These are phyloP conservation scores for Albula glossodonta DNA, from an alignment of 2,113 vertebrate genomes.

Conservation along the genomic window DNA sequence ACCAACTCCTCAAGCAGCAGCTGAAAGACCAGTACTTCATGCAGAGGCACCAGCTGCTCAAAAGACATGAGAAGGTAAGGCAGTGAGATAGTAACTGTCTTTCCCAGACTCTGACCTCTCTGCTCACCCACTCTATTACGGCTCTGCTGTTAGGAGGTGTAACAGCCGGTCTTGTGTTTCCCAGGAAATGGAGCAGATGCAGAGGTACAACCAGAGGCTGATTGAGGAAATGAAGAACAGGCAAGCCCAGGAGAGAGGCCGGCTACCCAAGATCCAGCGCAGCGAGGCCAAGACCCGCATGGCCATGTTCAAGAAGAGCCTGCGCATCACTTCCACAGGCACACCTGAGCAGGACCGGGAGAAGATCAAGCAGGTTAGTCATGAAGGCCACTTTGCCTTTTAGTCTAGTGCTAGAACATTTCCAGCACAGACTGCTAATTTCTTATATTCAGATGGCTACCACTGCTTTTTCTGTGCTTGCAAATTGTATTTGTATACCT, in stretches of 20 bases:
- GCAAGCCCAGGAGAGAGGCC: conserved; percentile 89
- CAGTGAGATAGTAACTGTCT: neutral
- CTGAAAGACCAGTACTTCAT: conserved; percentile 99
- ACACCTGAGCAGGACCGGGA: conserved; percentile 95
- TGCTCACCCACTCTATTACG: neutral
- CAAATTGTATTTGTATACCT: too few relatives aligned
- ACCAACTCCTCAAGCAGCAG: conserved; percentile 96
- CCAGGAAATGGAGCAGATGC: conserved; percentile 98
- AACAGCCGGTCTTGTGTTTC: conserved; percentile 1
- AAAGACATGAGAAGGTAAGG: conserved; percentile 94
- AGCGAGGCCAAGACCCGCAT: conserved; percentile 96
- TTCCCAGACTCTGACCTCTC: neutral
- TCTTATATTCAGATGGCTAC: neutral
- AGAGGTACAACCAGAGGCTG: conserved; percentile 92
- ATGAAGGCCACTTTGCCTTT: neutral
- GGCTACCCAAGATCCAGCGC: conserved; percentile 95
- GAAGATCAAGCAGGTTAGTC: conserved; percentile 83
- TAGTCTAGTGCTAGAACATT: neutral
- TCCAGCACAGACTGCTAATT: neutral
- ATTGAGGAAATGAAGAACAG: conserved; percentile 93
- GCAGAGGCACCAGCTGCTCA: conserved; percentile 96
- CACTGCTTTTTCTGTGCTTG: too few relatives aligned
- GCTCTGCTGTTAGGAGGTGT: neutral
- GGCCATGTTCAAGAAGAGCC: conserved; percentile 99
- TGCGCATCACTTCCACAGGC: conserved; percentile 88